Percentiles rank a stretch among this genome's conserved stretches.
Conservation (phyloP, 2,888 invertebrate genomes). For the Pemphredon lugubris region DNA sequence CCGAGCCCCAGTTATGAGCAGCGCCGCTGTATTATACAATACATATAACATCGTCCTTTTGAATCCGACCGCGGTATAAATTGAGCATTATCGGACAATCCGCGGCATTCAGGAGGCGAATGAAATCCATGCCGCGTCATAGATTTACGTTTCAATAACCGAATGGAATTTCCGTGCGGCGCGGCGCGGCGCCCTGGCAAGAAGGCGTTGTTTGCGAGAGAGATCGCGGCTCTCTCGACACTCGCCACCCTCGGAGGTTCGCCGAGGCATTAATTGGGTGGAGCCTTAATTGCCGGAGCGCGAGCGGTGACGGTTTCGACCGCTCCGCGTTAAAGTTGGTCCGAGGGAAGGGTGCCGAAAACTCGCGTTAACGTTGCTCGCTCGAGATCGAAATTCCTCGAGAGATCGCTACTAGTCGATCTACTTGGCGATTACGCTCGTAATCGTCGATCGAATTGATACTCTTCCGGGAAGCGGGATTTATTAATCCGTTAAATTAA, state of each 20-base stretch:
- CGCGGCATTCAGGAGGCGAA: constrained; percentile 35
- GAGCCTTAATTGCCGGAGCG: constrained; percentile 77
- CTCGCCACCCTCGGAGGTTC: constrained; percentile 34
- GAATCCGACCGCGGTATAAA: constrained; percentile 45
- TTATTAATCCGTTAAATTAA: no score
- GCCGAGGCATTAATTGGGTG: constrained; percentile 75
- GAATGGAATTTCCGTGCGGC: constrained; percentile 48
- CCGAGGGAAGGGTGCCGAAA: constrained; percentile 50
- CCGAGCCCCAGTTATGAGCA: constrained; percentile 24
- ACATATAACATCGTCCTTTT: constrained; percentile 34
- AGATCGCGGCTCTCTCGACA: constrained; percentile 27
- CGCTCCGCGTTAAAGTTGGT: constrained; percentile 71
- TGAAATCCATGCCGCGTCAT: constrained; percentile 29
- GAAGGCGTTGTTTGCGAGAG: constrained; percentile 51
- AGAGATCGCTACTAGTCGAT: neutral
- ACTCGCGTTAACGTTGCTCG: constrained; percentile 37
- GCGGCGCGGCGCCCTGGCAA: constrained; percentile 40
- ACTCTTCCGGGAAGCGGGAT: no score
- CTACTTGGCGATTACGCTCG: neutral
- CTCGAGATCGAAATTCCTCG: no score
- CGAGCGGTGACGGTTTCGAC: constrained; percentile 78
- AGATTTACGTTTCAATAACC: constrained; percentile 51
- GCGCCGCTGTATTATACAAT: constrained; percentile 17
- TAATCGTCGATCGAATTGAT: neutral
- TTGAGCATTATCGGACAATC: constrained; percentile 52